phyloP scores from a whole-genome alignment of 1,140 invertebrate species.

The Drosophila busckii region DNA sequence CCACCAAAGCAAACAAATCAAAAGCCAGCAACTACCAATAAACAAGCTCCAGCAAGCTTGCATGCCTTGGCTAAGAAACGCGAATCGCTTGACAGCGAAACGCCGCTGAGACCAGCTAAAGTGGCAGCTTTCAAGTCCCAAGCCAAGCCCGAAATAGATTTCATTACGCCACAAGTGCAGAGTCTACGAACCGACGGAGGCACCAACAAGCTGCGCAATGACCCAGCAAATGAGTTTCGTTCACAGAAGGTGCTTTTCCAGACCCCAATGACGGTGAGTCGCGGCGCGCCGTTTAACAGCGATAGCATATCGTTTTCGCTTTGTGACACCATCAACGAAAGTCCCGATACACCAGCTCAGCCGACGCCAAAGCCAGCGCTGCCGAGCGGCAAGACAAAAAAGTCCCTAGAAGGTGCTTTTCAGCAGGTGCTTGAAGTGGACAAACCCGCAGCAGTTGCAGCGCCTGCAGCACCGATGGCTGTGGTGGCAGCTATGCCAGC shows the following conservation, averaged over 20 bases:
- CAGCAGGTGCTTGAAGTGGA: too few relatives aligned
- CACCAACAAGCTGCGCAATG: slow-evolving; percentile 32
- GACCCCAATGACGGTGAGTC: slow-evolving; percentile 70
- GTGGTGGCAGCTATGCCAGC: not conserved
- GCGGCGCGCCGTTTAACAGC: slow-evolving; percentile 44
- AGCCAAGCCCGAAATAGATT: slow-evolving; percentile 42
- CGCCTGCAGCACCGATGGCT: not conserved
- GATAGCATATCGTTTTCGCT: slow-evolving; percentile 66
- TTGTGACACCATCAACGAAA: slow-evolving; percentile 69
- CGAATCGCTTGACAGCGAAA: slow-evolving; percentile 36
- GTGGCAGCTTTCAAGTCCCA: slow-evolving; percentile 7
- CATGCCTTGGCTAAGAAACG: slow-evolving; percentile 40
- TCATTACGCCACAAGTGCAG: slow-evolving; percentile 65
- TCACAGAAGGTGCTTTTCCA: slow-evolving; percentile 75
- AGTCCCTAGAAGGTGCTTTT: slow-evolving; percentile 59
- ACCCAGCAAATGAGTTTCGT: slow-evolving; percentile 62
- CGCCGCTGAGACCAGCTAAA: slow-evolving; percentile 36
- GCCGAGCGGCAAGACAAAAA: slow-evolving; percentile 40
- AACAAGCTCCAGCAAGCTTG: slow-evolving; percentile 20
- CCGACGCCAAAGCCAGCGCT: not conserved
- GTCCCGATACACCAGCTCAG: slow-evolving; percentile 41
- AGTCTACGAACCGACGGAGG: slow-evolving; percentile 22
- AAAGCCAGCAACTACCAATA: slow-evolving; percentile 6
- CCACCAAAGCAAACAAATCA: slow-evolving; percentile 6
- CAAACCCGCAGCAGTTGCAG: slow-evolving; percentile 14